phyloP scores from a whole-genome alignment of 2,797 vertebrate genomes.

The Chaunax sp. region DNA sequence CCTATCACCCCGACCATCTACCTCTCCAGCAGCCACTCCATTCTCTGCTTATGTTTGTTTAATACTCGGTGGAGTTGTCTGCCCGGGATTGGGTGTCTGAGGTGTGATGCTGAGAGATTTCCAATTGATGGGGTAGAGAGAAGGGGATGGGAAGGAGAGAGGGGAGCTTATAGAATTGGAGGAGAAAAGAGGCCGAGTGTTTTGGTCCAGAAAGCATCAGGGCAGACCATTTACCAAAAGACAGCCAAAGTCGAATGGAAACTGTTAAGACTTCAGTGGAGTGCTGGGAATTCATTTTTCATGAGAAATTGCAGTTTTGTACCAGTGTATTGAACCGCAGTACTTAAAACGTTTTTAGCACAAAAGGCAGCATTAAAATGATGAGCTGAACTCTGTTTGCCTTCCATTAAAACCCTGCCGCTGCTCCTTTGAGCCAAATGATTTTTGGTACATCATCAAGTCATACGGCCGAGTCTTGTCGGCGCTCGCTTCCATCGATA shows the following conservation, averaged over 20 bases:
- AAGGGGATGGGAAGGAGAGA: constrained; percentile 33
- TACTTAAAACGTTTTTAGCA: constrained; percentile 52
- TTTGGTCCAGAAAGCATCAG: constrained; percentile 65
- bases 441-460: too few relatives aligned
- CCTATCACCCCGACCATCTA: constrained; percentile 77
- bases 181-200: constrained; percentile 70
- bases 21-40: constrained; percentile 78
- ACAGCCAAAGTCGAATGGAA: constrained; percentile 59
- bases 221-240: constrained; percentile 64
- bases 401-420: constrained; percentile 42
- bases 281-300: constrained; percentile 70
- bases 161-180: constrained; percentile 62
- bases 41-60: constrained; percentile 86
- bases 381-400: constrained; percentile 47
- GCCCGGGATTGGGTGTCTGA: constrained; percentile 74
- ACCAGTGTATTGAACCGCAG: constrained; percentile 38
- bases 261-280: constrained; percentile 69
- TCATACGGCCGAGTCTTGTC: too few relatives aligned
- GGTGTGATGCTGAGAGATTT: constrained; percentile 74
- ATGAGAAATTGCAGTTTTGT: constrained; percentile 71
- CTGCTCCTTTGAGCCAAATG: constrained; percentile 29
- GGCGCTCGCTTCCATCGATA: background rate
- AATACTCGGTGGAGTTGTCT: constrained; percentile 83
- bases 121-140: constrained; percentile 75
- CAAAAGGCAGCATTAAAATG: constrained; percentile 50